Evolutionary conservation across 2,113 vertebrate genomes (phyloP).

Genomic region (Phodopus roborovskii): DNA sequence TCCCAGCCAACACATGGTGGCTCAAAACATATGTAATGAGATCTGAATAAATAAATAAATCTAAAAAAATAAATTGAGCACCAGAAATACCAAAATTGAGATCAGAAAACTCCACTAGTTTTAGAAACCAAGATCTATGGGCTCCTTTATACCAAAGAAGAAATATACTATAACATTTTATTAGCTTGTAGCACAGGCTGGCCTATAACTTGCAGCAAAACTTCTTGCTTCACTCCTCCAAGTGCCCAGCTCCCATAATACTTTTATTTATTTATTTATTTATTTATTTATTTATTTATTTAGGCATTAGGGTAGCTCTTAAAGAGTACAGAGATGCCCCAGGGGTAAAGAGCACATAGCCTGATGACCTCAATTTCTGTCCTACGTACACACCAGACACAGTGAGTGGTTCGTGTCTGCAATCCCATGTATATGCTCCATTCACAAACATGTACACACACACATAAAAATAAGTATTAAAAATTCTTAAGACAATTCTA

Average conservation of each 20-base stretch:
- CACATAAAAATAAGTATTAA: neutral
- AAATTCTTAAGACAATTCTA: too few relatives aligned
- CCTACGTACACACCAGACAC: neutral
- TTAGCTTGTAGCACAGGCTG: neutral
- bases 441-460: neutral
- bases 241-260: neutral
- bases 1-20: too few relatives aligned
- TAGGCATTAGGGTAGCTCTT: neutral
- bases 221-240: neutral
- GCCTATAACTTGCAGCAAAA: neutral
- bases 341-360: neutral
- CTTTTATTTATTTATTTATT: too few relatives aligned
- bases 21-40: too few relatives aligned
- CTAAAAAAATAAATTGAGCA: neutral
- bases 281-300: neutral
- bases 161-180: neutral
- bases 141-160: conserved; percentile 16
- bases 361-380: neutral
- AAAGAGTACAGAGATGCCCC: neutral
- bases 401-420: neutral
- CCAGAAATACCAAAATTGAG: neutral
- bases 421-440: neutral
- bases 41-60: too few relatives aligned
- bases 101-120: conserved; percentile 34
- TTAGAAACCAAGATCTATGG: conserved; percentile 36